Conservation (phyloP, 2,888 invertebrate genomes). For the Julus scandinavius region DNA sequence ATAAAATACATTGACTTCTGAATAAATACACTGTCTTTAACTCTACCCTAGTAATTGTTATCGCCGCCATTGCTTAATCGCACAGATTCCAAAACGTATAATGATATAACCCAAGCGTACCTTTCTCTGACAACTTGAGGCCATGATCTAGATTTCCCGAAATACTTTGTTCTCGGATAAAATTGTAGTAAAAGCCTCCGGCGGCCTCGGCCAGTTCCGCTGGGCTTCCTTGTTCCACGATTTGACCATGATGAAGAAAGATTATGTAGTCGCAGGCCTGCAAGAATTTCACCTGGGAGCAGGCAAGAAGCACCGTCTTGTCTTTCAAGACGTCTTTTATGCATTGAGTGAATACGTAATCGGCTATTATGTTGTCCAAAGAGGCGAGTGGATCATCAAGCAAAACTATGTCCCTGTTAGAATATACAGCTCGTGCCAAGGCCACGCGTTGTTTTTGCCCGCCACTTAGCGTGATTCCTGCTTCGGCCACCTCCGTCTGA, state of each 20-base stretch:
- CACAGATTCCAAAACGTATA: too few relatives aligned
- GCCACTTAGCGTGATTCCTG: slow-evolving; percentile 68
- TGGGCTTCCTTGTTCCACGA: slow-evolving; percentile 71
- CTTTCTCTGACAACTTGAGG: background rate
- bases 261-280: slow-evolving; percentile 72
- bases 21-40: too few relatives aligned
- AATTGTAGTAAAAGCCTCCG: slow-evolving; percentile 28
- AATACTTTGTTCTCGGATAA: background rate
- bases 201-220: slow-evolving; percentile 66
- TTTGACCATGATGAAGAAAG: slow-evolving; percentile 70
- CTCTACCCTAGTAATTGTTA: background rate
- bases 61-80: background rate
- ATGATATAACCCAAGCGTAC: background rate
- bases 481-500: slow-evolving; percentile 71
- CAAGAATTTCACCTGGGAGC: slow-evolving; percentile 62
- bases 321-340: slow-evolving; percentile 47
- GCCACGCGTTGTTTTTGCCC: slow-evolving; percentile 71
- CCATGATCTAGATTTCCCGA: background rate
- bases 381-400: slow-evolving; percentile 70
- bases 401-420: slow-evolving; percentile 68
- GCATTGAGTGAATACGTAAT: slow-evolving; percentile 47
- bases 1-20: too few relatives aligned
- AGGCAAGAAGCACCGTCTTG: slow-evolving; percentile 46
- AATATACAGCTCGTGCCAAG: slow-evolving; percentile 71
- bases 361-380: slow-evolving; percentile 46